Conservation (phyloP, 2,113 vertebrate species). For the Accipiter cooperii region DNA sequence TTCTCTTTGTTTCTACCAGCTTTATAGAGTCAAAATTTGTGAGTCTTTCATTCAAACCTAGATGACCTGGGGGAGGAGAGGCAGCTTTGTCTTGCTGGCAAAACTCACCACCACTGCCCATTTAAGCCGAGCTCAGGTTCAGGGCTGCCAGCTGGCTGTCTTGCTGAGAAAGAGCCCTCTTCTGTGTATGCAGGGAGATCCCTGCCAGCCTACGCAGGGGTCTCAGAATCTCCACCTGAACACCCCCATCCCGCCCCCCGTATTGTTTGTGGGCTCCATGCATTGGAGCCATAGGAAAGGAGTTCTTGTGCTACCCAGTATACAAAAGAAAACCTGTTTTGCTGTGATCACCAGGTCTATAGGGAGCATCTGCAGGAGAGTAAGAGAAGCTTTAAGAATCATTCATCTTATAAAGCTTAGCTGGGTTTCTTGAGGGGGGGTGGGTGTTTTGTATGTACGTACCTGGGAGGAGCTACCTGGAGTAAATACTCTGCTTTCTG, state of each 20-base stretch:
- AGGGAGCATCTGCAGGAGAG: not conserved
- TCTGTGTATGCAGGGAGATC: not conserved
- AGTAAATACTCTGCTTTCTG: not conserved
- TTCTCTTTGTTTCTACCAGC: not conserved
- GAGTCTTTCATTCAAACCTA: not conserved
- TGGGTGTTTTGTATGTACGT: not conserved
- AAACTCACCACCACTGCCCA: not conserved
- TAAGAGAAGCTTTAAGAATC: not conserved
- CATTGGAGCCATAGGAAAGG: not conserved
- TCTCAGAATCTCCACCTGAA: not conserved
- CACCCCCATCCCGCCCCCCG: fast-evolving
- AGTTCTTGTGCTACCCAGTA: not conserved
- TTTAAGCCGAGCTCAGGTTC: not conserved
- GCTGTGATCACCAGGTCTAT: no score
- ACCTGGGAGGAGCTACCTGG: not conserved
- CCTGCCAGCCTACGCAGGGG: not conserved
- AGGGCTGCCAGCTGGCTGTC: not conserved
- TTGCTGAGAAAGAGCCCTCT: not conserved
- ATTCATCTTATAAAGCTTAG: not conserved
- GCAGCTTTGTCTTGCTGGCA: not conserved
- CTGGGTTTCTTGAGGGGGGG: not conserved
- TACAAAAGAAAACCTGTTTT: not conserved
- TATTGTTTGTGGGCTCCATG: not conserved
- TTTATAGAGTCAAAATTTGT: not conserved
- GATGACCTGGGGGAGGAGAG: not conserved